A percentile compares a stretch with the other conserved stretches of the same genome.
Conservation (phyloP, 2,113 vertebrate species). For the Potamarius usumacintae region DNA sequence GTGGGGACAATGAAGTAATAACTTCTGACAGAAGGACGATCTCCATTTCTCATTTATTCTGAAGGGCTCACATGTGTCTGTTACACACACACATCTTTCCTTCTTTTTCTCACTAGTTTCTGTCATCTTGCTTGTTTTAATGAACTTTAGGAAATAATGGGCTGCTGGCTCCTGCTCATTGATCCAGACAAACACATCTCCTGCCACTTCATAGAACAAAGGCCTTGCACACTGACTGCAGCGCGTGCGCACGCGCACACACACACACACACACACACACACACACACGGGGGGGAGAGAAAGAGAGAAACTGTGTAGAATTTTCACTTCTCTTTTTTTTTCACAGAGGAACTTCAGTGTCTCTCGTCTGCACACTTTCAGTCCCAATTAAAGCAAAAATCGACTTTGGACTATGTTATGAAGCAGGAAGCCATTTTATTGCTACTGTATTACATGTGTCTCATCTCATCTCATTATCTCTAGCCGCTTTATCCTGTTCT, state of each 20-base stretch:
- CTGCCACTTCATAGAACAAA: conserved; percentile 32
- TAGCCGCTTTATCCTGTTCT: too few relatives aligned
- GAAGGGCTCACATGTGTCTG: not conserved
- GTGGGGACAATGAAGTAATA: not conserved
- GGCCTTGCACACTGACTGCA: conserved; percentile 4
- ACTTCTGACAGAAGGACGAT: not conserved
- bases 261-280: conserved; percentile 8
- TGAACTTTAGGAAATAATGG: conserved; percentile 39
- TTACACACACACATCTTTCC: not conserved
- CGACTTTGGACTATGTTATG: not conserved
- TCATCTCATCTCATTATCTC: too few relatives aligned
- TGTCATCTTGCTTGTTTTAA: conserved; percentile 42
- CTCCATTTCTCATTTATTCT: conserved; percentile 4
- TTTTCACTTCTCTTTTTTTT: conserved; percentile 11
- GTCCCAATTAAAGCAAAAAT: not conserved
- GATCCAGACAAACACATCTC: conserved; percentile 47
- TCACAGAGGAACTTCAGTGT: not conserved
- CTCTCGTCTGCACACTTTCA: not conserved
- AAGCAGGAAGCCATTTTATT: not conserved
- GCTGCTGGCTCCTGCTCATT: conserved; percentile 39
- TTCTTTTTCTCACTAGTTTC: conserved; percentile 18
- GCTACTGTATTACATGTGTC: not conserved
- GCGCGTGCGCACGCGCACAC: not conserved
- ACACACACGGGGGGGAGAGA: not conserved
- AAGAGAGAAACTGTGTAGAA: not conserved